Evolutionary conservation across 2,797 vertebrate species (phyloP).

Genomic region (Pristis pectinata): DNA sequence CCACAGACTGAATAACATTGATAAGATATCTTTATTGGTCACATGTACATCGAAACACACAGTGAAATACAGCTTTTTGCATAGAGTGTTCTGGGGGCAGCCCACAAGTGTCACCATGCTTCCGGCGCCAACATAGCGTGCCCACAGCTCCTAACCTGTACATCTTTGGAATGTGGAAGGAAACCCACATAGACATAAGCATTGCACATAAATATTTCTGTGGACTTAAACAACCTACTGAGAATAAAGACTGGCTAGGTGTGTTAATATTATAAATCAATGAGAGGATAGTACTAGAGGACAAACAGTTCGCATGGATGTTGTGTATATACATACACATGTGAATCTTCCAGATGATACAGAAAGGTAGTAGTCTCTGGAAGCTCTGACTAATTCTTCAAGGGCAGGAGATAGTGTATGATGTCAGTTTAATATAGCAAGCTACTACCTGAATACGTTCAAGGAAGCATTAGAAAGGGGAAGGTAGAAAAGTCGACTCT

Average conservation of each 20-base stretch:
- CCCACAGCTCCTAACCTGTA: too few species aligned
- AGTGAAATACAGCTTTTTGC: too few species aligned
- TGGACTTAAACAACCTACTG: neutral
- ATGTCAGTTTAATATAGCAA: neutral
- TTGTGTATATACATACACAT: neutral
- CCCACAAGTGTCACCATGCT: too few species aligned
- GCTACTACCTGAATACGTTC: neutral
- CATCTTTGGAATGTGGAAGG: too few species aligned
- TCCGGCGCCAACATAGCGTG: too few species aligned
- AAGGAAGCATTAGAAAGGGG: neutral
- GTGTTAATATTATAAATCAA: neutral
- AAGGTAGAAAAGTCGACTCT: neutral
- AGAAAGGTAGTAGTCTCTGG: neutral
- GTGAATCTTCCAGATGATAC: neutral
- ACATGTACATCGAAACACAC: too few species aligned
- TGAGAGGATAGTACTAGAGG: neutral
- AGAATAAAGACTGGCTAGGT: neutral
- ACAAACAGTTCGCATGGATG: neutral
- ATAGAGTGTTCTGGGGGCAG: too few species aligned
- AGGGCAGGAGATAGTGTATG: neutral
- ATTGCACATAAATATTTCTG: neutral
- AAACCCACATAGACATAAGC: too few species aligned
- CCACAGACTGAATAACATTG: neutral
- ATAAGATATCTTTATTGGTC: too few species aligned
- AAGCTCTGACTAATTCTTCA: neutral